A percentile compares a stretch with the other conserved stretches of the same genome.
Evolutionary conservation across 2,113 vertebrate genomes (phyloP).

Genomic region (Anas platyrhynchos): DNA sequence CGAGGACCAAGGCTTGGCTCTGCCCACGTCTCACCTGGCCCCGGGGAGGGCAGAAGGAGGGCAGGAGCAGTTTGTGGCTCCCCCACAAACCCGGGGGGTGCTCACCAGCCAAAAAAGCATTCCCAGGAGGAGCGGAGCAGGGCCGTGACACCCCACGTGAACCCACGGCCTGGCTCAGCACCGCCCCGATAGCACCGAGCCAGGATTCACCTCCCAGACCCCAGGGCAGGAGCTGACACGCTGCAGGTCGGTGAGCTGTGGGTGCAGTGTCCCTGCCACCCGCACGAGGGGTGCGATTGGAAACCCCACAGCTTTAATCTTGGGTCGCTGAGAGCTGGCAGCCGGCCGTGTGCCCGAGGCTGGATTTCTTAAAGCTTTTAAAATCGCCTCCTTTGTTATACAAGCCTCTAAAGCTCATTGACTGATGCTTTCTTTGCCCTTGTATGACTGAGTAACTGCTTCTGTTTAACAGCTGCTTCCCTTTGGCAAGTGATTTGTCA

Average conservation of each 20-base stretch:
- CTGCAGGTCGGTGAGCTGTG: neutral
- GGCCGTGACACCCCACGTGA: neutral
- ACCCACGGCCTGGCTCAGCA: neutral
- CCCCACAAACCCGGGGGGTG: neutral
- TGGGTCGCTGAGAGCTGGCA: neutral
- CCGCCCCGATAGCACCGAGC: rapidly evolving
- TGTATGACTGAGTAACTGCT: slow-evolving; percentile 50
- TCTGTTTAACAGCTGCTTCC: slow-evolving; percentile 64
- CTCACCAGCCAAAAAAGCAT: neutral
- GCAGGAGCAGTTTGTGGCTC: neutral
- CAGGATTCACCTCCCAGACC: neutral
- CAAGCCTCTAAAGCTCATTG: slow-evolving; percentile 21
- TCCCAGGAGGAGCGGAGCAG: neutral
- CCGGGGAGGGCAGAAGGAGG: neutral
- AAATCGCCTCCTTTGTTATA: slow-evolving; percentile 19
- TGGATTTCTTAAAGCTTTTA: neutral
- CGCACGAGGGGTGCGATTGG: rapidly evolving
- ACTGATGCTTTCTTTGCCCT: slow-evolving; percentile 30
- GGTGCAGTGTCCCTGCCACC: neutral
- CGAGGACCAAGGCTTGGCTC: neutral
- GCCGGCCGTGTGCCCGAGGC: neutral
- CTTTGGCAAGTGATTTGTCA: slow-evolving; percentile 53
- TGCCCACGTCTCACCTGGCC: neutral
- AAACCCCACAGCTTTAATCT: neutral
- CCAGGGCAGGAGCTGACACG: neutral